These are phyloP conservation scores for Saccostrea cuccullata DNA, from an alignment of 1,140 invertebrate species.

Conservation along the genomic window DNA sequence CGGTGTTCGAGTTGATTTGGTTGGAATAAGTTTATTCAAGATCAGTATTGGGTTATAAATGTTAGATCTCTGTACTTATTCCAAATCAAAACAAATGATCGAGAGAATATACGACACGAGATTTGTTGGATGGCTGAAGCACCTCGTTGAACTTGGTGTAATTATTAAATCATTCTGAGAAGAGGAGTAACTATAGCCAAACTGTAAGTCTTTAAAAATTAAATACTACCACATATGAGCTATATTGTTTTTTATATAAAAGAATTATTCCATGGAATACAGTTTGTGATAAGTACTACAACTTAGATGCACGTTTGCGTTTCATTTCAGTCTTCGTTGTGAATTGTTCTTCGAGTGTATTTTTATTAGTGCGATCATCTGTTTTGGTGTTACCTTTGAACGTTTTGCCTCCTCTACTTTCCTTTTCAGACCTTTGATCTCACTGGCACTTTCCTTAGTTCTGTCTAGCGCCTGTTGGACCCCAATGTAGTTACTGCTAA, in stretches of 20 bases:
- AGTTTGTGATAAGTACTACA: too few relatives aligned
- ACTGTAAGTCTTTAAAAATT: too few relatives aligned
- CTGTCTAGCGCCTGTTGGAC: conserved; percentile 69
- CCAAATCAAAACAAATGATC: background rate
- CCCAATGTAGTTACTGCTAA: conserved; percentile 67
- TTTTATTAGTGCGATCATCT: background rate
- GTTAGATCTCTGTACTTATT: conserved; percentile 4
- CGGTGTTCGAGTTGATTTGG: conserved; percentile 1
- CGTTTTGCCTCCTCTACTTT: conserved; percentile 69
- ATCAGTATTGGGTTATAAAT: background rate
- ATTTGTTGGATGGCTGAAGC: background rate
- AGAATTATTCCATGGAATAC: too few relatives aligned
- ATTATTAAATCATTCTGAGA: too few relatives aligned
- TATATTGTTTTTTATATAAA: too few relatives aligned
- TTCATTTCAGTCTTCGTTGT: too few relatives aligned
- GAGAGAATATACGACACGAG: background rate
- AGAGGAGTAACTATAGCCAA: too few relatives aligned
- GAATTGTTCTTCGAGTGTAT: background rate
- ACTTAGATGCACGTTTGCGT: too few relatives aligned
- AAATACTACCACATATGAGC: too few relatives aligned
- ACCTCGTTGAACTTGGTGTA: background rate
- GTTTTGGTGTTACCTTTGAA: background rate
- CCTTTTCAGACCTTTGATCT: conserved; percentile 63
- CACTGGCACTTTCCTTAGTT: conserved; percentile 53
- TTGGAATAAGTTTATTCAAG: background rate